Base-by-base conservation (phyloP, 2,113 vertebrate species). In the Stercorarius parasiticus region DNA sequence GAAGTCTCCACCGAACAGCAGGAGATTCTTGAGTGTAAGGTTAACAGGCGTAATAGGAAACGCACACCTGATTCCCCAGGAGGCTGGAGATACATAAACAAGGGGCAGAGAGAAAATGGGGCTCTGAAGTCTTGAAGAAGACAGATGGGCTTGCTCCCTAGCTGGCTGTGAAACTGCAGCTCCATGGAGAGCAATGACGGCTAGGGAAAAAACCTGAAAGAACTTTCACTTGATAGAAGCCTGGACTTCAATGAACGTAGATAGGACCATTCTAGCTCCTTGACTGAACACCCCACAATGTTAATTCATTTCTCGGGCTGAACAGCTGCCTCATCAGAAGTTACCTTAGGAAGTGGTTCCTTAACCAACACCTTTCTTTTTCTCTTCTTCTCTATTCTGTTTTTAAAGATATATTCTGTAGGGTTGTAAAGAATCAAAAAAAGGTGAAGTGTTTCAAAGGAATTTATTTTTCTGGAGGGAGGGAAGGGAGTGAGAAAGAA, bases 1-100 rank as follows among this genome's bases (percentile, higher is more conserved):
- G 40, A 74, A 95, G 64, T 40, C 91, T 90, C 27, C 67, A 49
- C 25, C 15, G 79, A 97, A 90, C 95, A 97, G 95, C 84, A 59
- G 94, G 94, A 84, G 84, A 70, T 90, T 77, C 53, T 58, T 73
- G 79, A 86, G 49, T 78, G 62, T 38, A 36, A 93, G 83, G 66
- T 93, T 95, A 95, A 73, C 76, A 43, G 81, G 45, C 2, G 0
- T 86, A 86, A 86, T 80, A 70, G 73, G 90, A 93, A 84, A 71
- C 5, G 3, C 62, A 55, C 62, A 69, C 79, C 92, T 72, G 82
- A 49, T 93, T 95, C 72, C 62, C 64, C 15, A 34, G 70, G 86
- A 70, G 72, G 29, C 62, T 80, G 64, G 23, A 86, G 81, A 23
- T 80, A 13, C 18, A 70, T 80, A 86, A 97, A 95, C 45, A 78